phyloP scores from a whole-genome alignment of 2,797 vertebrate species.

The Taenioides sp. region DNA sequence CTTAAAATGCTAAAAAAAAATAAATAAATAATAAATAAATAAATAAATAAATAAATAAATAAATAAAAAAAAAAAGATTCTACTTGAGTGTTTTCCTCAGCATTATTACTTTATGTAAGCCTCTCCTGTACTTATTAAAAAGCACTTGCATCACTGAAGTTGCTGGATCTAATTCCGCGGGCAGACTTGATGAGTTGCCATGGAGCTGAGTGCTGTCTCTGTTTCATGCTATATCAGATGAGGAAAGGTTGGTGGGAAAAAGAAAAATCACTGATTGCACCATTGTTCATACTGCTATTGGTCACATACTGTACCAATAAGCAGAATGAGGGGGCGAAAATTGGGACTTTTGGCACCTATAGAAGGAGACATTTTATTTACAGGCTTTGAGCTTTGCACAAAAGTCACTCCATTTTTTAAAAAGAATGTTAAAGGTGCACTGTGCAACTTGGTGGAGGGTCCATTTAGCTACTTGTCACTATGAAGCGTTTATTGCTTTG shows the following conservation, averaged over 20 bases:
- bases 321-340: background rate
- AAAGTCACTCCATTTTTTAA: too few species aligned
- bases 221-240: conserved; percentile 11
- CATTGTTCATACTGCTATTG: conserved; percentile 18
- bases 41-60: too few species aligned
- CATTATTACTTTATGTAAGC: conserved; percentile 1
- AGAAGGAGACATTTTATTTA: too few species aligned
- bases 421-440: too few species aligned
- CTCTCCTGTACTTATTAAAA: conserved; percentile 18
- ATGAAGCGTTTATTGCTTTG: too few species aligned
- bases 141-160: conserved; percentile 44
- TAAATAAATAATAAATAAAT: too few species aligned
- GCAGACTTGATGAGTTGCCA: conserved; percentile 54
- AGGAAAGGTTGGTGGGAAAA: conserved; percentile 18
- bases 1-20: conserved; percentile 1
- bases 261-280: conserved; percentile 29
- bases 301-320: background rate
- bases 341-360: background rate
- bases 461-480: too few species aligned
- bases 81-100: conserved; percentile 6
- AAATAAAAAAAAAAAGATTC: background rate
- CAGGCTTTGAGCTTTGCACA: too few species aligned
- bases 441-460: too few species aligned
- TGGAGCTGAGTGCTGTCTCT: conserved; percentile 32
- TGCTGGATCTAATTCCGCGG: conserved; percentile 60